Base-by-base conservation (phyloP, 1,140 invertebrate genomes). In the Drosophila micromelanica region DNA sequence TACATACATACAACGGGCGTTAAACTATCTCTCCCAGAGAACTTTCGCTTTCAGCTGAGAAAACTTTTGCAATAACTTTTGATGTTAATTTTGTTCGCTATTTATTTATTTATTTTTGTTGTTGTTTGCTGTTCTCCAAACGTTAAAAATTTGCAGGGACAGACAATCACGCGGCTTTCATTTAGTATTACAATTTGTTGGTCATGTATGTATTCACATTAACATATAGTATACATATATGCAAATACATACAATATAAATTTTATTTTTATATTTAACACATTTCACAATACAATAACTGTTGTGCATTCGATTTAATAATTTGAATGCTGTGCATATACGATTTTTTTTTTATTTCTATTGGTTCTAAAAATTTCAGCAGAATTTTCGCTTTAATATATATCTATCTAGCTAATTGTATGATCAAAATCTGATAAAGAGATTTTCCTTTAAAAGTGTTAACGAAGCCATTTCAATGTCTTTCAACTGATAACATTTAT, bases 1-100 rank as follows among this genome's bases (percentile, higher is more conserved):
- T n/a, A 30, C 37, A 60, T 27, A 43, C 15, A 48, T 35, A 11
- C 55, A 48, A 52, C 63, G 64, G 56, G 35, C 60, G 68, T 65
- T 74, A 80, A 72, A 72, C 69, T 72, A 72, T 72, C 54, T 72
- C 57, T 60, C 62, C 37, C 61, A 57, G 45, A 59, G 61, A 78
- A 86, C 81, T 86, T 86, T 86, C 82, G 63, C 56, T 86, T 86
- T 86, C 71, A 49, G 32, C 40, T 17, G 54, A 32, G 54, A 59
- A 61, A 65, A 75, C 71, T 71, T 82, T 76, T 64, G 80, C 67
- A 73, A 68, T 72, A 64, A 65, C 52, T 73, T 73, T 59, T 57
- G 61, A 55, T 65, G 65, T 69, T 73, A 48, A 73, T 74, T 75
- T 75, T 4, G 5, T 37, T 51, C 38, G 40, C 15, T 51, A 57